Conservation (phyloP, 2,797 vertebrate species). For the Phoxinus dragarum region DNA sequence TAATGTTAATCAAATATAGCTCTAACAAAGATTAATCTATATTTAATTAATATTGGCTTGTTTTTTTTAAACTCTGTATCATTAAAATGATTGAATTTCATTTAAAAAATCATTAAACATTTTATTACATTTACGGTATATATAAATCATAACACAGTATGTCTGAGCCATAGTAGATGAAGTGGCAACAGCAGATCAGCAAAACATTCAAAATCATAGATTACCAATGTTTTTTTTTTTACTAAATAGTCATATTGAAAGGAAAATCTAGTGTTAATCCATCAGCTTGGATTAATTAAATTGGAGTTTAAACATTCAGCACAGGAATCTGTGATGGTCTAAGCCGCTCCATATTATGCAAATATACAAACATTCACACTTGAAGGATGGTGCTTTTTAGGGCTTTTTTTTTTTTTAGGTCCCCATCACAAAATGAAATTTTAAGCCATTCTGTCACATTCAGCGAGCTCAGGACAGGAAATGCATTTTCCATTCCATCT, state of each 20-base stretch:
- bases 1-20: too few species aligned
- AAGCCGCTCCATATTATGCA: slow-evolving; percentile 40
- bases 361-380: slow-evolving; percentile 43
- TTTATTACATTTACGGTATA: too few species aligned
- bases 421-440: slow-evolving; percentile 45
- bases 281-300: slow-evolving; percentile 35
- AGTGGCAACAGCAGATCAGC: not conserved
- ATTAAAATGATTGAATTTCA: too few species aligned
- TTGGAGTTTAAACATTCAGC: slow-evolving; percentile 34
- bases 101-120: too few species aligned
- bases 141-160: not conserved
- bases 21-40: too few species aligned
- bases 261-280: slow-evolving; percentile 16
- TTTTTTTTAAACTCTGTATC: too few species aligned
- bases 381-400: slow-evolving; percentile 4
- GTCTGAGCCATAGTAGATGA: not conserved
- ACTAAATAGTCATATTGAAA: slow-evolving; percentile 6
- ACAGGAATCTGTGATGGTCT: slow-evolving; percentile 14
- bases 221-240: too few species aligned
- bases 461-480: slow-evolving; percentile 27
- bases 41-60: too few species aligned
- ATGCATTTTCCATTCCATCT: slow-evolving; percentile 41
- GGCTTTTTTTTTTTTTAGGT: slow-evolving; percentile 21
- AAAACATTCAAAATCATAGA: not conserved
- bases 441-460: slow-evolving; percentile 44